Evolutionary conservation across 2,888 invertebrate species (phyloP).

Genomic region (Tenodera sinensis): DNA sequence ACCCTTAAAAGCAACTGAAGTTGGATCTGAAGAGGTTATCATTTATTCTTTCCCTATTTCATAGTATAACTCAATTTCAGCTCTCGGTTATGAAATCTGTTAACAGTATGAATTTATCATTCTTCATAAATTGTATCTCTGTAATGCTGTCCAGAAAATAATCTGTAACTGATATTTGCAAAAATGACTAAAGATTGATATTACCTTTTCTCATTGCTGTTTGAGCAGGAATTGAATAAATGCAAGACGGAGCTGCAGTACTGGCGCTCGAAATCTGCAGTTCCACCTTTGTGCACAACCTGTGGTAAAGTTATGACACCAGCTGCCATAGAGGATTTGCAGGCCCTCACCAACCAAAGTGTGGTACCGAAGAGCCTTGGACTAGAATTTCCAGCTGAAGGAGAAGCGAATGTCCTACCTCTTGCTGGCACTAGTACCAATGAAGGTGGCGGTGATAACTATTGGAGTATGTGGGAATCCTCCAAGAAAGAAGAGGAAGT

Average conservation of each 20-base stretch:
- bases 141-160: no score
- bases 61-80: no score
- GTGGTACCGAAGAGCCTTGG: slow-evolving; percentile 47
- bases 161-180: neutral
- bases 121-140: no score
- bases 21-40: no score
- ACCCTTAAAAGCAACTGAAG: no score
- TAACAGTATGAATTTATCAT: no score
- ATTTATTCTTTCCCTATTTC: no score
- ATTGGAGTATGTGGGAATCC: neutral
- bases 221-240: slow-evolving; percentile 76
- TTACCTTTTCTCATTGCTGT: slow-evolving; percentile 25
- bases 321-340: slow-evolving; percentile 57
- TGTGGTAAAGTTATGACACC: slow-evolving; percentile 62
- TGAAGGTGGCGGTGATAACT: neutral
- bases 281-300: slow-evolving; percentile 66
- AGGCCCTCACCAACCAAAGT: slow-evolving; percentile 58
- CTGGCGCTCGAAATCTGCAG: slow-evolving; percentile 83
- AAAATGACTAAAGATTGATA: neutral
- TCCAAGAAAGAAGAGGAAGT: slow-evolving; percentile 3
- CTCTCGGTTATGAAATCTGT: no score
- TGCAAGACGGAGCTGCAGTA: slow-evolving; percentile 89
- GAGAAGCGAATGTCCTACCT: slow-evolving; percentile 1
- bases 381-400: slow-evolving; percentile 10
- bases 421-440: slow-evolving; percentile 10